Percentiles rank a stretch among this genome's conserved stretches.
Evolutionary conservation across 2,113 vertebrate genomes (phyloP).

Genomic region (Neogobius melanostomus): DNA sequence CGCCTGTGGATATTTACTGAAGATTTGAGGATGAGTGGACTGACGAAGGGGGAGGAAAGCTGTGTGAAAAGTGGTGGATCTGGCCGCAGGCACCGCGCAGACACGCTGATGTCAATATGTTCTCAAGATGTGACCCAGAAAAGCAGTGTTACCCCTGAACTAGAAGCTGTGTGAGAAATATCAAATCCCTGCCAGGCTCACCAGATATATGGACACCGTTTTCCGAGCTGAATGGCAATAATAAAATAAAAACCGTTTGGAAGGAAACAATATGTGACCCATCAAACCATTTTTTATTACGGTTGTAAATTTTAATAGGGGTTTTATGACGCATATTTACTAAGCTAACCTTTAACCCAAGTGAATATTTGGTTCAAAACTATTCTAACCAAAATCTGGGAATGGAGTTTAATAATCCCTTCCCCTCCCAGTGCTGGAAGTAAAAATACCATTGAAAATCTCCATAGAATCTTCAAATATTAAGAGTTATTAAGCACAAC

Average conservation of each 20-base stretch:
- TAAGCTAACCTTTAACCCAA: background rate
- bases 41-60: background rate
- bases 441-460: no score
- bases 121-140: constrained; percentile 67
- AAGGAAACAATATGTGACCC: background rate
- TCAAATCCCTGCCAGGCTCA: background rate
- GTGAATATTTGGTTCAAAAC: background rate
- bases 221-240: background rate
- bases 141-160: constrained; percentile 44
- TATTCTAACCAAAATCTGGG: background rate
- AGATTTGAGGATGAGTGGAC: constrained; percentile 7
- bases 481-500: no score
- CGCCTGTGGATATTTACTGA: background rate
- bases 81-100: background rate
- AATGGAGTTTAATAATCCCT: background rate
- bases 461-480: no score
- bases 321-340: background rate
- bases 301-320: background rate
- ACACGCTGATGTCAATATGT: constrained; percentile 50
- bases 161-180: constrained; percentile 7
- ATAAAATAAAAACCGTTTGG: background rate
- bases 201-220: background rate
- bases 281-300: background rate
- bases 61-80: background rate
- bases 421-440: no score